Percentiles rank a stretch among this genome's conserved stretches.
Conservation (phyloP, 1,140 invertebrate genomes). For the Solenopsis fugax region DNA sequence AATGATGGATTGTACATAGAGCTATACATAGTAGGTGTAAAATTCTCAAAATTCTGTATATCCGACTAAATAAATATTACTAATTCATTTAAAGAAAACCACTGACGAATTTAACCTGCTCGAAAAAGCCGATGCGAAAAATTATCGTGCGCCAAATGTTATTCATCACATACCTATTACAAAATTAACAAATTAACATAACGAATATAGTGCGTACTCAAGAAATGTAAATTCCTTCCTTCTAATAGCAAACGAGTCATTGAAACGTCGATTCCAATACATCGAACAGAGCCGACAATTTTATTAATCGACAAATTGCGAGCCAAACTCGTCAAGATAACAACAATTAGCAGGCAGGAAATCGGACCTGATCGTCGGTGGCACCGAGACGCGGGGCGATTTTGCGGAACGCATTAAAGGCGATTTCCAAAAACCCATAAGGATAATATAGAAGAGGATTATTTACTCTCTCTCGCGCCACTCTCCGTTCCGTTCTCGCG, state of each 20-base stretch:
- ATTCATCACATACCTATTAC: too few species aligned
- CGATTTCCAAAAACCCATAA: conserved; percentile 65
- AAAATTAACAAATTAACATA: too few species aligned
- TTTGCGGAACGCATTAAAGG: conserved; percentile 59
- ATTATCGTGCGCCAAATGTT: neutral
- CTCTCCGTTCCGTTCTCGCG: conserved; percentile 18
- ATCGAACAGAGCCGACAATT: neutral
- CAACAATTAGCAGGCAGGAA: conserved; percentile 34
- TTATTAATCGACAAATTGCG: neutral
- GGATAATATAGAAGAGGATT: conserved; percentile 70
- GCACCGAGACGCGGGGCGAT: conserved; percentile 1
- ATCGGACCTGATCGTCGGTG: neutral
- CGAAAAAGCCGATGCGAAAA: neutral
- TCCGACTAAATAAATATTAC: too few species aligned
- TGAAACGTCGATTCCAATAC: neutral
- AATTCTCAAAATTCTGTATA: too few species aligned
- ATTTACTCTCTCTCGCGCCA: conserved; percentile 56
- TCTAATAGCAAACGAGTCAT: conserved; percentile 1
- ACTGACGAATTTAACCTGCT: neutral
- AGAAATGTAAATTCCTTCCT: neutral
- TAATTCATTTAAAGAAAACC: too few species aligned
- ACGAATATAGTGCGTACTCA: too few species aligned
- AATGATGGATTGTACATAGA: too few species aligned
- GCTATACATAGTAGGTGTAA: too few species aligned
- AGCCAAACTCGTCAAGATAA: neutral